Base-by-base conservation (phyloP, 2,797 vertebrate species). In the Bovichtus diacanthus region DNA sequence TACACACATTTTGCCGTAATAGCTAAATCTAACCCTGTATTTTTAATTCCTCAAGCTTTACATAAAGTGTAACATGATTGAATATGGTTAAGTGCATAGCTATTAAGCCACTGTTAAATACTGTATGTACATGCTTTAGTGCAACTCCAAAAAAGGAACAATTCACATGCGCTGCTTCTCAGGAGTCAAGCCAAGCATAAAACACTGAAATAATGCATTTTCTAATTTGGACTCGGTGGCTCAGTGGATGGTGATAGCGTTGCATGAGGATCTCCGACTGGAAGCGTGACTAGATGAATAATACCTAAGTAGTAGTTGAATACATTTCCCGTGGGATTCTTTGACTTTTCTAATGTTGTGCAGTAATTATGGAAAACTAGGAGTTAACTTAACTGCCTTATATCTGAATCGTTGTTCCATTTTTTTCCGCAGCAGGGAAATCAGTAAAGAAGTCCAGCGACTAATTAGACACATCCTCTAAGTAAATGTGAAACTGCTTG, bases 381-480 rank as follows among this genome's bases (percentile, higher is more conserved):
- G 29, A 62, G 5, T n/a, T n/a, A 7, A 46, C 34, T n/a, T 31
- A 25, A 23, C 38, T 23, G 34, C 25, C 34, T 63, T 31, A 34
- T 51, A 74, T 36, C 44, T 44, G 23, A 36, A 67, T 53, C 41
- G 63, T 3, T 53, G 47, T 58, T 29, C 44, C 54, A 27, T 31
- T 34, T 79, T 70, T 76, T 46, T 12, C n/a, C 58, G 38, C 46
- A 51, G 51, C 61, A 38, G 4, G 23, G 34, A 74, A n/a, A 55
- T 36, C 29, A 50, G 51, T 18, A 25, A 68, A 74, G 63, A 53
- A 47, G n/a, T 21, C 56, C 18, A 34, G 55, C 34, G 39, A 81
- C 69, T 77, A 80, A 88, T 90, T 86, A 87, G 68, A 70, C 70
- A 62, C 25, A 69, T 85, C 60, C 56, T 65, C 56, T 67, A 63